Evolutionary conservation across 2,797 vertebrate species (phyloP), one percentile per base, ranked within the genome.

Genomic region (Sorex maritimensis): DNA sequence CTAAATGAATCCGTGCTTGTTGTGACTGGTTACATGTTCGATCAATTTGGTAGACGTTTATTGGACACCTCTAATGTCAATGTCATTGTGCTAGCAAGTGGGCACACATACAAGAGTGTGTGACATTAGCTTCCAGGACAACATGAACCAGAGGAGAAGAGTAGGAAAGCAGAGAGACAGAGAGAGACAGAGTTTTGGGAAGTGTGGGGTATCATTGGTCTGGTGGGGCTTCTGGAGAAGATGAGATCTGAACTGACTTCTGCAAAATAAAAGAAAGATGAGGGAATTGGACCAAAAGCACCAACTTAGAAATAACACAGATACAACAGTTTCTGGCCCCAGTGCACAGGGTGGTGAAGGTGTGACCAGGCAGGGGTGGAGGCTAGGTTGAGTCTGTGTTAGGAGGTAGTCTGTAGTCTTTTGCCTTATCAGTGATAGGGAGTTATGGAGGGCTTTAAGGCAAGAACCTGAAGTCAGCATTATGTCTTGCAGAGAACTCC

Each of bases 401-500:
- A 52, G 49, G 41, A 77, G 6, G 6, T 49, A 14, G 52, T 6
- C 9, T 30, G 34, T 34, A 34, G 34, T 34, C 34, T 34, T 78
- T 77, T 68, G 67, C 55, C 26, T 28, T 88, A 0, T 55, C 23
- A 38, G 28, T 68, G 19, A 24, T 67, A 5, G 0, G 19, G 23
- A 63, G 24, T 61, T 84, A 24, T 41, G 44, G 21, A 49, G 58
- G 75, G 30, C 2, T 80, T 81, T 79, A 49, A 67, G 71, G 13
- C 61, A 83, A 17, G 58, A 44, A 17, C 61, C 23, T 89, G 61
- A 26, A 81, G 44, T 55, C 19, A 49, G 72, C 75, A 78, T 46
- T 67, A 23, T 65, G 72, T 86, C 86, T 87, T 75, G 34, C 21
- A 30, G 44, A 81, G 73, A 58, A 65, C 19, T 79, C 34, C 65